Evolutionary conservation across 2,888 invertebrate species (phyloP), one percentile per base, ranked within the genome.

Genomic region (Phortica okadai): DNA sequence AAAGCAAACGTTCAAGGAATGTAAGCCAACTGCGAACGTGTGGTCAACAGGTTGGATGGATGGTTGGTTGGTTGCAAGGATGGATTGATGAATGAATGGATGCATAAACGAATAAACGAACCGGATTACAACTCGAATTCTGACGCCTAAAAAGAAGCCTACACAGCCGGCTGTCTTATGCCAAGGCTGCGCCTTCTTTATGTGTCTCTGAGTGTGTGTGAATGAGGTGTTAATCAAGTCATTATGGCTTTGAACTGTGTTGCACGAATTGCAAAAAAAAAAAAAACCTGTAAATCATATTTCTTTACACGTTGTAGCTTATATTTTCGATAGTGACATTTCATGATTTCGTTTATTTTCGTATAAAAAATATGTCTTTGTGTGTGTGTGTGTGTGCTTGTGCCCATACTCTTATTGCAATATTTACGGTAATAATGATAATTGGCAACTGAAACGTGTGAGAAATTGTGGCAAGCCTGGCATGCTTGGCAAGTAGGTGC

Each of bases 371-470:
- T 64, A 64, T 14, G 8, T 11, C 2, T 50, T 50, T 50, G 50
- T 50, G 14, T 50, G 14, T 33, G 25, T 50, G 8, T 50, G 14
- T 50, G 50, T 50, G 21, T 21, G 21, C 21, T 21, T 21, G 21
- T 21, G 21, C 21, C 21, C 21, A 1, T 21, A 67, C 42, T n/a
- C 42, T 67, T 67, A 67, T 44, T 44, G 44, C n/a, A 67, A 42
- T 67, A 67, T 44, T 67, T 67, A 67, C 67, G 67, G 67, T 67
- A 44, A 67, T 44, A 67, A 67, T 10, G 67, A 67, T 67, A 67
- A 67, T 67, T 67, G 67, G 44, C n/a, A 67, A 67, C 42, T 67
- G 67, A 67, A 67, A 67, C 42, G 67, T 67, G 67, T 67, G 67
- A 67, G 67, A 67, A 67, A 67, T 67, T 67, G 41, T 42, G 67